Conservation (phyloP, 1,140 invertebrate species). For the Drosophila ironensis region DNA sequence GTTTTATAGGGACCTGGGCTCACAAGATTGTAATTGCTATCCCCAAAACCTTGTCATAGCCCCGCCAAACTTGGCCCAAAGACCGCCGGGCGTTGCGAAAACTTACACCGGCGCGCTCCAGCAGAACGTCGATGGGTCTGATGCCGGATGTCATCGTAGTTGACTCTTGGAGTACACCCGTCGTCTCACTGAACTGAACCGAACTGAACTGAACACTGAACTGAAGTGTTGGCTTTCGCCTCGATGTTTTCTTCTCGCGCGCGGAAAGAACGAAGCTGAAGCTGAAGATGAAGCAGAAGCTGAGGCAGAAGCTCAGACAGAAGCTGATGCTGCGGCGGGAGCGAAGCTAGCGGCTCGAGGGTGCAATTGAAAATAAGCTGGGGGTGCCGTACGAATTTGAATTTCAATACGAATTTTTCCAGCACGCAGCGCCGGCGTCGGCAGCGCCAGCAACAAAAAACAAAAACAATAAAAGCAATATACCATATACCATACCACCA, state of each 20-base stretch:
- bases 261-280: slow-evolving; percentile 16
- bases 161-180: slow-evolving; percentile 13
- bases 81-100: slow-evolving; percentile 45
- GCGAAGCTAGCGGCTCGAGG: slow-evolving; percentile 62
- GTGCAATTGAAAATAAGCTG: slow-evolving; percentile 75
- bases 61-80: slow-evolving; percentile 46
- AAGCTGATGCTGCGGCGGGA: too few relatives aligned
- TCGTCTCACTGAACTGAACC: slow-evolving; percentile 16
- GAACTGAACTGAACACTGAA: too few relatives aligned
- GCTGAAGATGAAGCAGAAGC: background rate
- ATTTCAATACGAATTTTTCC: slow-evolving; percentile 74
- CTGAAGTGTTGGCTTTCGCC: too few relatives aligned
- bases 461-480: too few relatives aligned
- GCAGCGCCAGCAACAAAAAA: slow-evolving; percentile 17
- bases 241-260: too few relatives aligned
- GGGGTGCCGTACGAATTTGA: slow-evolving; percentile 71
- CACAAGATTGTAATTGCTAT: too few relatives aligned
- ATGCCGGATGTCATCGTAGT: slow-evolving; percentile 62
- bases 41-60: background rate
- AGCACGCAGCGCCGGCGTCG: slow-evolving; percentile 25
- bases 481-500: background rate
- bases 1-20: too few relatives aligned
- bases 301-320: too few relatives aligned
- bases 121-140: slow-evolving; percentile 73
- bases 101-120: slow-evolving; percentile 79